These are phyloP conservation scores for Magallana ariakensis DNA, from an alignment of 1,140 invertebrate genomes.

Conservation along the genomic window DNA sequence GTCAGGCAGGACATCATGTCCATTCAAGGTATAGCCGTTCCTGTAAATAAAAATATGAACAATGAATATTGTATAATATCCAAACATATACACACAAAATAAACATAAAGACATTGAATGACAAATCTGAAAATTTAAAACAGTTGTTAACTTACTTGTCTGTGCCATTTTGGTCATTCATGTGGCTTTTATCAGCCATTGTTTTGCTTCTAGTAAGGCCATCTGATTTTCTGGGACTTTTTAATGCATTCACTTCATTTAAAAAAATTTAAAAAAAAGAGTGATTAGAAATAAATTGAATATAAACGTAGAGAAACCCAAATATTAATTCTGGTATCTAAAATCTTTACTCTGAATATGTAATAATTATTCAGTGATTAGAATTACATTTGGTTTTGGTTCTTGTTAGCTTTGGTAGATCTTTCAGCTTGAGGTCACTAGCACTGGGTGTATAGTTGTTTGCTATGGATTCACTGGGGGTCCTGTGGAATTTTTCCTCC, in stretches of 20 bases:
- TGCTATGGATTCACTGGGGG: slow-evolving; percentile 85
- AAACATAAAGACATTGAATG: not conserved
- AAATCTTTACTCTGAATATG: too few species aligned
- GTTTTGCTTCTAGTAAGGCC: slow-evolving; percentile 51
- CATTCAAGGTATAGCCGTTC: slow-evolving; percentile 48
- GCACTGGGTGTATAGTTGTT: slow-evolving; percentile 83
- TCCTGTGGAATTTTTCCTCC: slow-evolving; percentile 79
- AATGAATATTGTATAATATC: not conserved
- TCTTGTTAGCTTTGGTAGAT: slow-evolving; percentile 79
- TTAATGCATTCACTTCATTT: slow-evolving; percentile 34
- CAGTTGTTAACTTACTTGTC: slow-evolving; percentile 26
- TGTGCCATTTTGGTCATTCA: slow-evolving; percentile 21
- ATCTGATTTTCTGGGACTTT: slow-evolving; percentile 33
- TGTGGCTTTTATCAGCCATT: not conserved
- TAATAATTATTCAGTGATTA: not conserved
- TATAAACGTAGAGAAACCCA: too few species aligned
- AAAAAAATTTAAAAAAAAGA: slow-evolving; percentile 41
- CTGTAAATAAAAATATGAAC: not conserved
- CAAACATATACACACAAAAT: not conserved
- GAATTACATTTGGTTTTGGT: slow-evolving; percentile 61
- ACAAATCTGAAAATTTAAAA: not conserved
- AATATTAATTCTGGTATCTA: not conserved
- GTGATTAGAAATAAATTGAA: not conserved
- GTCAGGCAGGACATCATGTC: slow-evolving; percentile 58
- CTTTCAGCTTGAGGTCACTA: slow-evolving; percentile 81